Evolutionary conservation across 2,888 invertebrate genomes (phyloP), one percentile per base, ranked within the genome.

Genomic region (Chironomus riparius): DNA sequence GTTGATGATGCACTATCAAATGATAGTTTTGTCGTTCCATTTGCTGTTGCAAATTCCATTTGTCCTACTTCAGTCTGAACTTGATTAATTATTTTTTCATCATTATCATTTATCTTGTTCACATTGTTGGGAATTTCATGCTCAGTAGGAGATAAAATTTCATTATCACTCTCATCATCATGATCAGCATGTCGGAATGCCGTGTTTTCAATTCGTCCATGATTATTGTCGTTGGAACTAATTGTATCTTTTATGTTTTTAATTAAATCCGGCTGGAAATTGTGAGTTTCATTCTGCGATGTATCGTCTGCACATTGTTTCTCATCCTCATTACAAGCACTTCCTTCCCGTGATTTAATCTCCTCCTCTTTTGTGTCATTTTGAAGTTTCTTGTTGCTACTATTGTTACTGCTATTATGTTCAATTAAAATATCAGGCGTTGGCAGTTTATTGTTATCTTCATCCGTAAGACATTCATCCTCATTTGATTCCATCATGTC

Each of bases 351-450:
- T 6, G 12, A 47, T 76, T 72, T 18, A 5, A 56, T 56, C 15
- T 15, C 15, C 7, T 65, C n/a, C 21, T 28, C 74, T 76, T 71
- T 21, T 18, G 15, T 47, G n/a, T 61, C 73, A 38, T 73, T 73
- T 5, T 73, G 61, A n/a, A 70, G 50, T 24, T 61, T 73, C 28
- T 62, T 73, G 13, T 70, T 73, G 15, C 15, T 50, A 50, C 50
- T 15, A n/a, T 15, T 65, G 65, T 79, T 79, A 72, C 15, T 65
- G 65, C 79, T 79, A 72, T 78, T 79, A 76, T 82, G 81, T 74
- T 82, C 81, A 21, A 82, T 80, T 18, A 82, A 79, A 77, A 83
- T 81, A 77, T 82, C 83, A 1, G 83, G 83, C 48, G 82, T 81
- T 47, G 80, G 80, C 77, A 47, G 73, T 77, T 50, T 77, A 73